A percentile compares a stretch with the other conserved stretches of the same genome.
phyloP scores from a whole-genome alignment of 1,140 invertebrate species.

The Drosophila funebris region DNA sequence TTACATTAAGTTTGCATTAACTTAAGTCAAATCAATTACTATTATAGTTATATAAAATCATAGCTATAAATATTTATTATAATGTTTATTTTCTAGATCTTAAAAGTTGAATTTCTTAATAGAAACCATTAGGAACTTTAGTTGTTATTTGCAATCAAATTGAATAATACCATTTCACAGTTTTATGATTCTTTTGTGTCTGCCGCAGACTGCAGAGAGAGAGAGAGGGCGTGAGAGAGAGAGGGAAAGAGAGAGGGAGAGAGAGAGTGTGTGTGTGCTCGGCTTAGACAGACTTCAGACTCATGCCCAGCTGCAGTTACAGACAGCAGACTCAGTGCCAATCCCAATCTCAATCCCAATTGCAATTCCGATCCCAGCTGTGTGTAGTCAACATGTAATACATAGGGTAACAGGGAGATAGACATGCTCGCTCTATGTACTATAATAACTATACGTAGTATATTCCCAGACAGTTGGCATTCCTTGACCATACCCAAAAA shows the following conservation, averaged over 20 bases:
- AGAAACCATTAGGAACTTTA: slow-evolving; percentile 14
- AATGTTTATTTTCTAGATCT: no score
- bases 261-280: no score
- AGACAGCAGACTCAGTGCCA: background rate
- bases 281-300: background rate
- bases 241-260: background rate
- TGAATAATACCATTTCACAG: slow-evolving; percentile 78
- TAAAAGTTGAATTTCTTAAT: background rate
- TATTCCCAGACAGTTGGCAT: slow-evolving; percentile 54
- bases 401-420: slow-evolving; percentile 21
- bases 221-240: background rate
- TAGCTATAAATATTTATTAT: no score
- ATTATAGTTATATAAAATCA: no score
- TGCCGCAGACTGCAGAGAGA: background rate
- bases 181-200: slow-evolving; percentile 75
- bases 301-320: slow-evolving; percentile 1
- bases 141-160: slow-evolving; percentile 55
- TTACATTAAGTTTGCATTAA: no score
- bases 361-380: no score
- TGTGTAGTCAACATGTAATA: slow-evolving; percentile 45
- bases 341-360: slow-evolving; percentile 22
- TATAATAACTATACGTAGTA: slow-evolving; percentile 13
- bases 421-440: slow-evolving; percentile 24
- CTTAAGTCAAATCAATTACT: no score
- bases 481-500: slow-evolving; percentile 82